Percentiles rank a stretch among this genome's conserved stretches.
phyloP scores from a whole-genome alignment of 2,888 invertebrate genomes.

The Microctonus hyperodae region DNA sequence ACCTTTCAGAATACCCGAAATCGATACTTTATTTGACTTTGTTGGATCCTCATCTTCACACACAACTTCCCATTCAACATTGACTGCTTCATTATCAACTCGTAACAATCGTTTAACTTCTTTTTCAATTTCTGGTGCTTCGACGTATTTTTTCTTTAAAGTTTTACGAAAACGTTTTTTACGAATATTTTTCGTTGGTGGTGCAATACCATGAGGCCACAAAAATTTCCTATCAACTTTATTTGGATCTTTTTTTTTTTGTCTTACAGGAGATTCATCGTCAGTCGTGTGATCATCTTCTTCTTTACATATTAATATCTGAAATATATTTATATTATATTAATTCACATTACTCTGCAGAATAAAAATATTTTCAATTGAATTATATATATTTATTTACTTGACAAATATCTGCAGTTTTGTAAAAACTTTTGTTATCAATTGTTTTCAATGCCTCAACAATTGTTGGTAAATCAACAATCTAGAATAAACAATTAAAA shows the following conservation, averaged over 20 bases:
- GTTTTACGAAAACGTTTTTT: constrained; percentile 93
- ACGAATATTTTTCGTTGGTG: constrained; percentile 94
- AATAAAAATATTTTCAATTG: no score
- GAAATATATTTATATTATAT: constrained; percentile 35
- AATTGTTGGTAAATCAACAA: constrained; percentile 90
- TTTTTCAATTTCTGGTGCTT: constrained; percentile 97
- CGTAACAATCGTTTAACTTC: constrained; percentile 93
- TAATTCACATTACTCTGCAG: no score
- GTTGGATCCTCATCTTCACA: constrained; percentile 83
- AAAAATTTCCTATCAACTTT: constrained; percentile 92
- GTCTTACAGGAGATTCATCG: constrained; percentile 80
- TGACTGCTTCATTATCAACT: constrained; percentile 91
- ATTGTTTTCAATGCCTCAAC: constrained; percentile 95
- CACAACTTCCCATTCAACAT: constrained; percentile 87
- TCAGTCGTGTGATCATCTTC: constrained; percentile 83
- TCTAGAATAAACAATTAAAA: constrained; percentile 59
- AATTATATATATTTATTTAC: constrained; percentile 59
- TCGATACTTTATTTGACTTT: constrained; percentile 59
- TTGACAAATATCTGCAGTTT: constrained; percentile 96
- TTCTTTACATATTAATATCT: constrained; percentile 85
- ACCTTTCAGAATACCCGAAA: constrained; percentile 57
- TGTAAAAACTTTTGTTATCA: constrained; percentile 96
- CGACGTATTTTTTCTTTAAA: constrained; percentile 94
- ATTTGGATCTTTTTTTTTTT: constrained; percentile 83
- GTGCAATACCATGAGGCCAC: constrained; percentile 95